Base-by-base conservation (phyloP, 2,113 vertebrate species). In the Tonatia bakeri region DNA sequence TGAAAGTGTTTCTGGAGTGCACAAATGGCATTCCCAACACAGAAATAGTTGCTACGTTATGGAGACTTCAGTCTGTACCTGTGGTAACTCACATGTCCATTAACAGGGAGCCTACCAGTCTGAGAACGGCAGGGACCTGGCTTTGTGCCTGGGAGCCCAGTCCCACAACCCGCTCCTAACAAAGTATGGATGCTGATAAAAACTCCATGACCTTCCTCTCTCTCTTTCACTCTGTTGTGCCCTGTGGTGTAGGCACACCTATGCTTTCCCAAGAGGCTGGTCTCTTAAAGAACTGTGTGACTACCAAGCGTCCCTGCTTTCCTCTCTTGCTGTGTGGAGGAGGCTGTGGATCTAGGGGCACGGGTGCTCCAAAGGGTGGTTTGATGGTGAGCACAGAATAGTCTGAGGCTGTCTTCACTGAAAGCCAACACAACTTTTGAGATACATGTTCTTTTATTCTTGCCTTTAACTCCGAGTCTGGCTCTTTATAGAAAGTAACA, bases 401-500 rank as follows among this genome's bases (percentile, higher is more conserved):
- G 20, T 28, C 33, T 69, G 52, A 83, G 26, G 33, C 31, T 54
- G 13, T 76, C 61, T 82, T 92, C 54, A 76, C 4, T 40, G 38
- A 89, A 90, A 64, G 17, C 14, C n/a, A 92, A 50, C 22, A 88
- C 22, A 73, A 86, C 14, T 67, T 69, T 56, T 56, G 61, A 54
- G 26, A 31, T 59, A 36, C 28, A 87, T 7, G 1, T 75, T 72
- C 52, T 87, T 94, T 96, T 79, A 52, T 73, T 86, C 28, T 77
- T 85, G 85, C 24, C 7, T 80, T 43, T 61, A 96, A 92, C 22
- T 70, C 82, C 28, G 47, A 24, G 40, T 59, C 36, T 90, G 65
- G 13, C n/a, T 87, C 20, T 76, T 84, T 40, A 45, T 26, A 84
- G 28, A 73, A 61, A 87, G 73, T 50, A 38, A 86, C 19, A 82